Conservation (phyloP, 1,140 invertebrate genomes). For the Drosophila truncata region DNA sequence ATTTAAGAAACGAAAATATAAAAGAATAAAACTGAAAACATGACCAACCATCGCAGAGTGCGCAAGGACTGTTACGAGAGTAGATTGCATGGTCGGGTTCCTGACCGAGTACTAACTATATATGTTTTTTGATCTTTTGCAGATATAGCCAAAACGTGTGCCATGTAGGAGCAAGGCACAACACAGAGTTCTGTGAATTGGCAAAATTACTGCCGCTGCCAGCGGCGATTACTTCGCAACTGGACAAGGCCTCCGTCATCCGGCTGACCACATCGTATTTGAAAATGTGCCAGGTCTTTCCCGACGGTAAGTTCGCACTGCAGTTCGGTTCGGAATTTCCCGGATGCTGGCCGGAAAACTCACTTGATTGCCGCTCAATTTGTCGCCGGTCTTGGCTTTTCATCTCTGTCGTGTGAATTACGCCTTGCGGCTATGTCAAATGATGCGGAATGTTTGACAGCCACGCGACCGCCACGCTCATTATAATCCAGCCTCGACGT, state of each 20-base stretch:
- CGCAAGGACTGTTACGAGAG: constrained; percentile 77
- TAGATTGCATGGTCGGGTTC: constrained; percentile 66
- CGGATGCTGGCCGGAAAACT: constrained; percentile 4
- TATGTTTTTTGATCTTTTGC: constrained; percentile 34
- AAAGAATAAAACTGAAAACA: constrained; percentile 23
- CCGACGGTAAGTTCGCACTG: constrained; percentile 90
- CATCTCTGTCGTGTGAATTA: constrained; percentile 65
- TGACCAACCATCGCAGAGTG: constrained; percentile 75
- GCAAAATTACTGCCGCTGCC: constrained; percentile 95
- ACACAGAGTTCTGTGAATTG: constrained; percentile 95
- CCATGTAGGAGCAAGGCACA: constrained; percentile 97
- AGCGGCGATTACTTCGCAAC: constrained; percentile 94
- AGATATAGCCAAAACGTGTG: constrained; percentile 85
- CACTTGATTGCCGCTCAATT: constrained; percentile 75
- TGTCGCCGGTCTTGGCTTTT: constrained; percentile 65
- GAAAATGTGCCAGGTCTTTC: constrained; percentile 96
- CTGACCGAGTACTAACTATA: not conserved
- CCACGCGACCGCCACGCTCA: constrained; percentile 76
- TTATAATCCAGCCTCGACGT: constrained; percentile 57
- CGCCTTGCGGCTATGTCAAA: constrained; percentile 70
- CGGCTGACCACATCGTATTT: constrained; percentile 96
- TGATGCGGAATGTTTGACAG: constrained; percentile 80
- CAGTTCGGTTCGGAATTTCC: not conserved
- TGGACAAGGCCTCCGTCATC: constrained; percentile 97
- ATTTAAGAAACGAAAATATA: not conserved